These are phyloP conservation scores for Poeciliopsis turrubarensis DNA, from an alignment of 2,113 vertebrate genomes.

Conservation along the genomic window DNA sequence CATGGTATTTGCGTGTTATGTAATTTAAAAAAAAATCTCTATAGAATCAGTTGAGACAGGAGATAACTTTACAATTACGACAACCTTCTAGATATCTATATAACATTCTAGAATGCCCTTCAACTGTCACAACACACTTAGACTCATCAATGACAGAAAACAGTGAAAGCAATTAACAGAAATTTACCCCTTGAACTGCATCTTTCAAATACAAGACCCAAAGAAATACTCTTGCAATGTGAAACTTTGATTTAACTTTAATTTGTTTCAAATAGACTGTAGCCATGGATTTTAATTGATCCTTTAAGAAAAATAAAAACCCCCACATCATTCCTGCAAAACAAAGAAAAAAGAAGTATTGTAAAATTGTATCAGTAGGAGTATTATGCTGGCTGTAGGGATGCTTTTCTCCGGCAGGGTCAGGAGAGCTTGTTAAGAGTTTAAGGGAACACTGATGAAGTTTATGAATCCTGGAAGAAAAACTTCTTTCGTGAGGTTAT, in stretches of 20 bases:
- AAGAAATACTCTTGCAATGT: neutral
- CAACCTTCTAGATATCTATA: neutral
- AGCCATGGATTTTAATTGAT: neutral
- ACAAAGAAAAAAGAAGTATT: too few relatives aligned
- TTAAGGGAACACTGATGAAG: too few relatives aligned
- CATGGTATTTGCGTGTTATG: too few relatives aligned
- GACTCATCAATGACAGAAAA: neutral
- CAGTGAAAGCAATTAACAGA: neutral
- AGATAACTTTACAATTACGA: neutral
- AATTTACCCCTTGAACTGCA: neutral
- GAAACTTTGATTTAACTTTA: neutral
- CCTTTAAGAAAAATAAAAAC: neutral
- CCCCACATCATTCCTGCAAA: too few relatives aligned
- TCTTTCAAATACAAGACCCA: neutral
- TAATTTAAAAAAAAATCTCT: slow-evolving; percentile 16
- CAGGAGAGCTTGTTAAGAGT: too few relatives aligned
- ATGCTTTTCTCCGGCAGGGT: too few relatives aligned
- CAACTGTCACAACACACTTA: neutral
- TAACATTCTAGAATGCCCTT: neutral
- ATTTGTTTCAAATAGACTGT: too few relatives aligned
- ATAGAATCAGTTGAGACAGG: slow-evolving; percentile 19
- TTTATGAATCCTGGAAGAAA: too few relatives aligned
- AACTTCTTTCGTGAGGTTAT: too few relatives aligned
- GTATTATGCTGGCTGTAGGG: too few relatives aligned
- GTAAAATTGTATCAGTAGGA: too few relatives aligned